Evolutionary conservation across 2,113 vertebrate species (phyloP).

Genomic region (Ictalurus furcatus): DNA sequence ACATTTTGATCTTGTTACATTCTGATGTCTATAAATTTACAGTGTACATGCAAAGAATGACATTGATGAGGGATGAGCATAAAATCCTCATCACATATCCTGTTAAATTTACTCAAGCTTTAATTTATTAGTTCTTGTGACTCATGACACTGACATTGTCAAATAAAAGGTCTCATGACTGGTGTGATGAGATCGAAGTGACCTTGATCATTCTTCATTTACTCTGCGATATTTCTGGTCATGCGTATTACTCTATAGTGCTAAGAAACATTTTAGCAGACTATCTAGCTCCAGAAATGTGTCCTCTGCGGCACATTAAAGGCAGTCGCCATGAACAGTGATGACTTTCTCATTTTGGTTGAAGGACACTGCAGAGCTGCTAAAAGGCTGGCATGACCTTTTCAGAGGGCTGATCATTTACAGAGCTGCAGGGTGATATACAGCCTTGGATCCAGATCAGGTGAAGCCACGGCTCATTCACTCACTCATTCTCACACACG

Average conservation of each 20-base stretch:
- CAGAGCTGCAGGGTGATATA: conserved; percentile 46
- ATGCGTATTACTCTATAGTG: neutral
- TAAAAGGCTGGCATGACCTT: conserved; percentile 64
- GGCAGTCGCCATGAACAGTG: conserved; percentile 15
- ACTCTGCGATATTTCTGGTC: neutral
- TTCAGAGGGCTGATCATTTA: conserved; percentile 62
- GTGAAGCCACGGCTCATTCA: conserved; percentile 37
- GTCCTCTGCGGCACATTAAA: conserved; percentile 34
- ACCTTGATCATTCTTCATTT: conserved; percentile 20
- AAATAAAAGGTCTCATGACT: conserved; percentile 13
- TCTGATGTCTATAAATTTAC: neutral
- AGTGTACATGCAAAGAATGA: neutral
- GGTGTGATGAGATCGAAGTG: neutral
- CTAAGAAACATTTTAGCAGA: neutral
- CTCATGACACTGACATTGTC: neutral
- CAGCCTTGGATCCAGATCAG: conserved; percentile 40
- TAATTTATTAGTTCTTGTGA: neutral
- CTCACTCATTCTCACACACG: neutral
- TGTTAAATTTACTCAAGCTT: conserved; percentile 14
- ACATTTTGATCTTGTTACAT: neutral
- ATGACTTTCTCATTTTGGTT: conserved; percentile 56
- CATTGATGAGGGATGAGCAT: neutral
- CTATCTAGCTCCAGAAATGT: conserved; percentile 7
- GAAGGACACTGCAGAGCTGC: conserved; percentile 59
- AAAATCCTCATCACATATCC: conserved; percentile 15